Evolutionary conservation across 2,113 vertebrate species (phyloP).

Genomic region (Penelope pileata): DNA sequence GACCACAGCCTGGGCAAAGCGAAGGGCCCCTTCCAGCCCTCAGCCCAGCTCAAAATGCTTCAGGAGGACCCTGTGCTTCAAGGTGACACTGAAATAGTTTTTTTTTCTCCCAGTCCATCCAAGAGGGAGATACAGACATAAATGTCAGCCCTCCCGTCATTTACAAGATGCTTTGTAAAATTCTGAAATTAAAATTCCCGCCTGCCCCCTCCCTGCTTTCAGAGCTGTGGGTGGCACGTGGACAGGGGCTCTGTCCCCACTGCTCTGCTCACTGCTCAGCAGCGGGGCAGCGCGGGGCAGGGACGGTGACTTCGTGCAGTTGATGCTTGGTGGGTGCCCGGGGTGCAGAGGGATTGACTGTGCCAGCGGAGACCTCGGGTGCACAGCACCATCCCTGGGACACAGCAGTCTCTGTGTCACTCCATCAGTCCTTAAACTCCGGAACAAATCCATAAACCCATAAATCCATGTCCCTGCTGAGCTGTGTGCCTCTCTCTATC

Average conservation of each 20-base stretch:
- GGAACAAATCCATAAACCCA: background rate
- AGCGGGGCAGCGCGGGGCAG: fast-evolving
- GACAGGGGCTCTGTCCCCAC: background rate
- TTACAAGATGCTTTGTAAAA: background rate
- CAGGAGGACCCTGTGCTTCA: fast-evolving
- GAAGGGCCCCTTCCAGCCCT: background rate
- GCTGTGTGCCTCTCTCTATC: fast-evolving
- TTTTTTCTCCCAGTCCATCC: background rate
- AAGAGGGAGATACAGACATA: fast-evolving
- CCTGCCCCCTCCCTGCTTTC: background rate
- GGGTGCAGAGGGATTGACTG: fast-evolving
- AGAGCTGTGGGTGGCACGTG: background rate
- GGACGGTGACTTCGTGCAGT: fast-evolving
- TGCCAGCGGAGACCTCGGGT: background rate
- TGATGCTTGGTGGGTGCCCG: background rate
- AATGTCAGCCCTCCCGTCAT: background rate
- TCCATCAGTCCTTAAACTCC: background rate
- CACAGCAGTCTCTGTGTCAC: background rate
- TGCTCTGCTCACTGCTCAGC: background rate
- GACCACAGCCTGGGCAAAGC: fast-evolving
- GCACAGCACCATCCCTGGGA: background rate
- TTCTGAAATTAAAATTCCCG: slow-evolving; percentile 23
- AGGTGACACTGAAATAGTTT: background rate
- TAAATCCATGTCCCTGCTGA: background rate
- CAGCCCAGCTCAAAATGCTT: background rate